phyloP scores from a whole-genome alignment of 2,888 invertebrate species.

The Ectropis crepuscularia region DNA sequence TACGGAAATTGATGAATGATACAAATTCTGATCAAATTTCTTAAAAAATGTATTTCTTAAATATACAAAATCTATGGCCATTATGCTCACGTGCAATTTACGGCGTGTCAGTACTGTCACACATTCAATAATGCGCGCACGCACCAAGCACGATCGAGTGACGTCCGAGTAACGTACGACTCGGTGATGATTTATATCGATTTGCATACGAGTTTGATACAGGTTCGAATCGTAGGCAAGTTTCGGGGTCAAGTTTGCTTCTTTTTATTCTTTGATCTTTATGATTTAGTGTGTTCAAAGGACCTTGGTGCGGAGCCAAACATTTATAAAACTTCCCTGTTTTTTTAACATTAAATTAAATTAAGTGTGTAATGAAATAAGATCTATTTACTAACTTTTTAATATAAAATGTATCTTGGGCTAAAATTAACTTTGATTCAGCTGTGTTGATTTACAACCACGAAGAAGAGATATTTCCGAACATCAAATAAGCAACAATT shows the following conservation, averaged over 20 bases:
- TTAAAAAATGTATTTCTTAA: too few relatives aligned
- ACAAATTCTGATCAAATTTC: too few relatives aligned
- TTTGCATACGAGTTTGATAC: slow-evolving; percentile 54
- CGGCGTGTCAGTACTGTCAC: slow-evolving; percentile 63
- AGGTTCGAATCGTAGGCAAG: slow-evolving; percentile 42
- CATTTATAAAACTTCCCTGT: slow-evolving; percentile 9
- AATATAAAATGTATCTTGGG: not conserved
- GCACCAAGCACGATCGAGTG: slow-evolving; percentile 57
- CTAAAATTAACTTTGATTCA: slow-evolving; percentile 8
- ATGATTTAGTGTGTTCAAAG: slow-evolving; percentile 15
- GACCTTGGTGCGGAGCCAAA: slow-evolving; percentile 28
- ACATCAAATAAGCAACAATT: slow-evolving; percentile 1
- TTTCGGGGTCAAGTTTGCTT: slow-evolving; percentile 26
- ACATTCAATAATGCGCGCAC: slow-evolving; percentile 65
- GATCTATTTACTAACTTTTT: not conserved
- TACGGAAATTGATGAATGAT: too few relatives aligned
- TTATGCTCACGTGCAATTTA: slow-evolving; percentile 48
- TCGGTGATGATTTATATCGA: slow-evolving; percentile 43
- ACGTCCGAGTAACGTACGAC: slow-evolving; percentile 46
- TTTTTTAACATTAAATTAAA: slow-evolving; percentile 9
- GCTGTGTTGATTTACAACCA: slow-evolving; percentile 11
- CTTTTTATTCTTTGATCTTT: slow-evolving; percentile 30
- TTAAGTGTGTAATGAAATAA: not conserved
- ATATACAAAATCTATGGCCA: slow-evolving; percentile 16
- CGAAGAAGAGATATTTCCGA: slow-evolving; percentile 1